Evolutionary conservation across 2,113 vertebrate species (phyloP).

Genomic region (Dipodomys stephensi): DNA sequence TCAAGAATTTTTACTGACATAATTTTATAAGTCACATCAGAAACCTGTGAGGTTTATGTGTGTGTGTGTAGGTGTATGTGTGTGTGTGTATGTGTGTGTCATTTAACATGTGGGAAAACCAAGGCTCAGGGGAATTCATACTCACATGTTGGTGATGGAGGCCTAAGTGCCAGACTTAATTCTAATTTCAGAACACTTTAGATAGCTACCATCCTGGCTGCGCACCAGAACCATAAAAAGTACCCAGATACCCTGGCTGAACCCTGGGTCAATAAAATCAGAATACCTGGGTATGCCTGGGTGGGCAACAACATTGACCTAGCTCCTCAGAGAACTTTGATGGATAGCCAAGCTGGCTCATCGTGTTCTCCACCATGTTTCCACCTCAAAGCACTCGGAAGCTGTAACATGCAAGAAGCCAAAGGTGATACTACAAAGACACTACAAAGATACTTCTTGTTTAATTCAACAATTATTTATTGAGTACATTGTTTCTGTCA

Average conservation of each 20-base stretch:
- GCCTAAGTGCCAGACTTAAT: background rate
- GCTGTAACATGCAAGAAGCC: background rate
- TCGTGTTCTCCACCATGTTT: background rate
- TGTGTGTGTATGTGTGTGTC: background rate
- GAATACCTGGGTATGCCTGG: background rate
- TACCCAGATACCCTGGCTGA: background rate
- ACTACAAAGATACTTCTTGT: background rate
- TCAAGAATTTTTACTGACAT: background rate
- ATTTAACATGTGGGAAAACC: background rate
- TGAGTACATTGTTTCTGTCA: background rate
- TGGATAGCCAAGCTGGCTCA: background rate
- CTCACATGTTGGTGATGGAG: no score
- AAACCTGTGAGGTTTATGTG: background rate
- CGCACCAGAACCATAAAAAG: constrained; percentile 4
- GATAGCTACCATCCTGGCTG: background rate
- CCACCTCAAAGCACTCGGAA: background rate
- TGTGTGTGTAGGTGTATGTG: background rate
- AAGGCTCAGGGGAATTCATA: background rate
- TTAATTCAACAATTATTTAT: background rate
- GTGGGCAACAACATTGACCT: background rate
- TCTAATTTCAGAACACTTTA: background rate
- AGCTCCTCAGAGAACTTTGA: background rate
- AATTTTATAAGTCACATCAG: background rate
- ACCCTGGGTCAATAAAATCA: background rate
- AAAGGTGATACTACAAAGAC: background rate